These are phyloP conservation scores for Salmo trutta DNA, from an alignment of 2,797 vertebrate genomes.

Conservation along the genomic window DNA sequence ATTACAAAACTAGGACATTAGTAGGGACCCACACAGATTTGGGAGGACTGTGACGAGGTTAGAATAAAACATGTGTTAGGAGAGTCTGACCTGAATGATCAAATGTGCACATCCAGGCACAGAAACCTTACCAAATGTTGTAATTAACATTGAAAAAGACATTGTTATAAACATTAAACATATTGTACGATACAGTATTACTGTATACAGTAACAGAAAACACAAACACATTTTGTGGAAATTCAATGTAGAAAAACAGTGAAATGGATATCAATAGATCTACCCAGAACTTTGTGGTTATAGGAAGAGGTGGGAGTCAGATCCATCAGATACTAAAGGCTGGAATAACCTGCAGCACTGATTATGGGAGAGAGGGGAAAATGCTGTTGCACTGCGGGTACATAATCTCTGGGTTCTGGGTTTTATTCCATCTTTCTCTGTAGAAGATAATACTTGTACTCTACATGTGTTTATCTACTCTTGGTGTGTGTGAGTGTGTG, in stretches of 20 bases:
- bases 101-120: not conserved
- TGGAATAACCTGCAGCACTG: conserved; percentile 15
- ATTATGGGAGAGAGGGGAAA: not conserved
- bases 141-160: too few species aligned
- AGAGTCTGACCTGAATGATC: conserved; percentile 13
- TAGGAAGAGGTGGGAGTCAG: conserved; percentile 11
- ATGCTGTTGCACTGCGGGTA: not conserved
- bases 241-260: conserved; percentile 15
- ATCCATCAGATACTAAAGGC: conserved; percentile 5
- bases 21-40: not conserved
- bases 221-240: not conserved
- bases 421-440: not conserved
- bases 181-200: too few species aligned
- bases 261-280: conserved; percentile 28
- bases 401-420: not conserved
- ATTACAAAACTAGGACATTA: not conserved
- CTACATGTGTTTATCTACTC: not conserved
- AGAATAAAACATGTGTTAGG: conserved; percentile 12
- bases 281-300: conserved; percentile 6
- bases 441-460: not conserved
- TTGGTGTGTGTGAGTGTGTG: not conserved
- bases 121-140: conserved; percentile 6
- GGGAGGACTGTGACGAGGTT: not conserved
- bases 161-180: too few species aligned
- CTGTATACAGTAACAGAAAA: too few species aligned